Conservation (phyloP, 2,888 invertebrate species). For the Lamproptera curius region DNA sequence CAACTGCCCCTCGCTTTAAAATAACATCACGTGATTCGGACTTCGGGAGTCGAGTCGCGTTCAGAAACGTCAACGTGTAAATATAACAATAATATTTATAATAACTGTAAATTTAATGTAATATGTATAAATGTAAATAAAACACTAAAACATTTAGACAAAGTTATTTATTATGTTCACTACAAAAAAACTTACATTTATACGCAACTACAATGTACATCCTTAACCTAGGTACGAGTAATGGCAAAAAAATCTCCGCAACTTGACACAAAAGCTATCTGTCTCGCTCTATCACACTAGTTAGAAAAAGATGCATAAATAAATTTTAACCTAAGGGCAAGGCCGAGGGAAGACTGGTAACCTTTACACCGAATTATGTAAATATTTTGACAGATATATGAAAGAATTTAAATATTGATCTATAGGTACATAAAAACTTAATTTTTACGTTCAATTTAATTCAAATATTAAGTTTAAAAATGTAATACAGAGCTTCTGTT, state of each 20-base stretch:
- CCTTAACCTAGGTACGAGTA: conserved; percentile 73
- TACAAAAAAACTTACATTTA: conserved; percentile 70
- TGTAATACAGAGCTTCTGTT: too few species aligned
- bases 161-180: conserved; percentile 62
- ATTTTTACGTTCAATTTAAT: too few species aligned
- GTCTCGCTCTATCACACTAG: conserved; percentile 51
- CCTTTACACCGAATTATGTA: conserved; percentile 27
- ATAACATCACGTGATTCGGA: conserved; percentile 38
- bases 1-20: conserved; percentile 42
- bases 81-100: neutral
- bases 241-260: conserved; percentile 71
- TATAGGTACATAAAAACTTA: too few species aligned
- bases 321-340: conserved; percentile 63
- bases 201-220: conserved; percentile 74
- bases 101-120: neutral
- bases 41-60: conserved; percentile 37
- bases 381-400: too few species aligned
- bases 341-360: conserved; percentile 54
- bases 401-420: too few species aligned
- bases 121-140: too few species aligned
- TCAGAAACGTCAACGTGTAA: conserved; percentile 50
- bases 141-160: conserved; percentile 18
- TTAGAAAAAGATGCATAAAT: conserved; percentile 58
- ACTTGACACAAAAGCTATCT: conserved; percentile 42
- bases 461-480: too few species aligned